Conservation (phyloP, 1,140 invertebrate species). For the Ceratina japonica region DNA sequence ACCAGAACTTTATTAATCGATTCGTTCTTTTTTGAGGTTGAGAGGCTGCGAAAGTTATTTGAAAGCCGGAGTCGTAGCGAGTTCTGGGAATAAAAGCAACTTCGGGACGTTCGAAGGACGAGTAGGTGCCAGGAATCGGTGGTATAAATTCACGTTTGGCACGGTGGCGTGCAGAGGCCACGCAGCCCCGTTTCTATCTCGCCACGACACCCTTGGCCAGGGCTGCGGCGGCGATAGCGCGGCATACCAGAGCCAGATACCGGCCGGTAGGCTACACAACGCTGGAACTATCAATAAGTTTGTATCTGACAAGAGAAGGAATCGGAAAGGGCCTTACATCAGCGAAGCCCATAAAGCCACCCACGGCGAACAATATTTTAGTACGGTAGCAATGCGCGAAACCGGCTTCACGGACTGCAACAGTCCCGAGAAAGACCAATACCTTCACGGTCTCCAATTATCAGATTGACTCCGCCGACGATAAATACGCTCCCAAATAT, state of each 20-base stretch:
- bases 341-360: conserved; percentile 73
- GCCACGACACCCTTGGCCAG: conserved; percentile 21
- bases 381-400: conserved; percentile 73
- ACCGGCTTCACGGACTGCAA: conserved; percentile 61
- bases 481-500: conserved; percentile 63
- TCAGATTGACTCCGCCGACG: conserved; percentile 66
- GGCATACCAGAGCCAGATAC: conserved; percentile 43
- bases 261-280: conserved; percentile 55
- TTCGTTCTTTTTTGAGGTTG: too few species aligned
- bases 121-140: conserved; percentile 38
- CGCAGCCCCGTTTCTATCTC: conserved; percentile 29
- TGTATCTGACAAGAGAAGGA: conserved; percentile 72
- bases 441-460: conserved; percentile 60
- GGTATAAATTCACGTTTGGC: conserved; percentile 59
- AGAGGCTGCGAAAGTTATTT: too few species aligned
- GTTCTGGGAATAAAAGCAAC: neutral
- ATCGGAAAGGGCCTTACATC: conserved; percentile 69
- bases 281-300: conserved; percentile 71
- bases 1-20: too few species aligned
- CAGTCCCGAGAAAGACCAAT: conserved; percentile 47
- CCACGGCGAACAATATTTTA: conserved; percentile 76
- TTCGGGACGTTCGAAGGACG: conserved; percentile 45
- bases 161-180: conserved; percentile 22
- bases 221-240: conserved; percentile 41
- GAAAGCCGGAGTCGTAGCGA: neutral